Evolutionary conservation across 2,888 invertebrate species (phyloP), one percentile per base, ranked within the genome.

Genomic region (Stramonita haemastoma): DNA sequence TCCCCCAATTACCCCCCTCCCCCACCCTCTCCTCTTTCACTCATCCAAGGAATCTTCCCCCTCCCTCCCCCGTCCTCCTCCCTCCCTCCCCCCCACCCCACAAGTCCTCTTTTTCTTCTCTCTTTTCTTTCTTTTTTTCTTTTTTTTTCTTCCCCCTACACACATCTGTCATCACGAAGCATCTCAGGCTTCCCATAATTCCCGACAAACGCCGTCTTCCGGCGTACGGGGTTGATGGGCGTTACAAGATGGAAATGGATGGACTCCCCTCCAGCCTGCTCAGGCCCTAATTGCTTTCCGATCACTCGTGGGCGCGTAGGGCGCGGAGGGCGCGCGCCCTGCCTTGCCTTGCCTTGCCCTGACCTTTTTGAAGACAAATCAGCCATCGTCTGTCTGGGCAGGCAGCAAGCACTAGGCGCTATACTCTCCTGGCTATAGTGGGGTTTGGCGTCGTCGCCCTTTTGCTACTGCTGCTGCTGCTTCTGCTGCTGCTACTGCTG

Each of bases 201-300:
- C 77, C 13, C 77, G 77, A 79, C 77, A 79, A 79, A 79, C 77
- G 32, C 77, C 73, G n/a, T 73, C 26, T 73, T 73, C 77, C 73
- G 73, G 73, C 73, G 29, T 32, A 29, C 77, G 77, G 77, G n/a
- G 13, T 79, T 79, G 17, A 79, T 32, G 77, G 77, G 77, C 77
- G 77, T 73, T 73, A 73, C 73, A 73, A 73, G 73, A 73, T 73
- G 73, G 32, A 79, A 79, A 79, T 79, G 77, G 77, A 79, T 79
- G 29, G 77, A 79, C 77, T 79, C n/a, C n/a, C n/a, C n/a, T n/a
- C 15, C 34, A 13, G 32, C 32, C 77, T 79, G 77, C 77, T 79
- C 32, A 17, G 32, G 77, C 32, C 13, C 17, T 79, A 79, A 79
- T 79, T 79, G 77, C 77, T 79, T 79, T 79, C 77, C 77, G 77